Evolutionary conservation across 2,888 invertebrate species (phyloP).

Genomic region (Dastarcus helophoroides): DNA sequence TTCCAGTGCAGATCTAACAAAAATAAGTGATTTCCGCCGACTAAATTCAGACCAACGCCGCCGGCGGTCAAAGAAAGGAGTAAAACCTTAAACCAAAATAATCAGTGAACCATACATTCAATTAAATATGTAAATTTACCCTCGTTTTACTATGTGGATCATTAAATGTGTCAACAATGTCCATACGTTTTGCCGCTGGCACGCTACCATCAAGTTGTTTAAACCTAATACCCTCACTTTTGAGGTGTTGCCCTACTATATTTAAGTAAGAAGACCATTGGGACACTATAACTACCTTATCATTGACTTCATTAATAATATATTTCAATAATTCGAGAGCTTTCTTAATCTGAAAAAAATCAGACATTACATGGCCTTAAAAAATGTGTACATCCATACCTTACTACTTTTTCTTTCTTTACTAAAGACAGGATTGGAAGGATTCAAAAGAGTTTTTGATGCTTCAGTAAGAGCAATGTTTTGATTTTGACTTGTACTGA

Average conservation of each 20-base stretch:
- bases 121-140: slow-evolving; percentile 37
- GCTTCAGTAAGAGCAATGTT: slow-evolving; percentile 44
- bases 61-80: slow-evolving; percentile 86
- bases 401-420: slow-evolving; percentile 52
- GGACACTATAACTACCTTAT: slow-evolving; percentile 79
- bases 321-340: slow-evolving; percentile 20
- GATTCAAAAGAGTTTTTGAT: slow-evolving; percentile 49
- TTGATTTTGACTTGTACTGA: slow-evolving; percentile 31
- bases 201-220: slow-evolving; percentile 67
- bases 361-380: slow-evolving; percentile 2
- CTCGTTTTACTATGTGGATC: slow-evolving; percentile 43
- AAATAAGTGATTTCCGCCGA: slow-evolving; percentile 85
- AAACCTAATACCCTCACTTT: slow-evolving; percentile 40
- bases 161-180: slow-evolving; percentile 63
- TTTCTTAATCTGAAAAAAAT: slow-evolving; percentile 16
- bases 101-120: not conserved
- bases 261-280: slow-evolving; percentile 83
- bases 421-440: slow-evolving; percentile 61
- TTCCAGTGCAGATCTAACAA: slow-evolving; percentile 94
- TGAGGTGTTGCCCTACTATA: slow-evolving; percentile 57
- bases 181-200: slow-evolving; percentile 57
- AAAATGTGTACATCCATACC: too few species aligned
- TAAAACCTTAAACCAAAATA: slow-evolving; percentile 43
- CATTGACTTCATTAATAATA: too few species aligned
- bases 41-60: slow-evolving; percentile 87